Base-by-base conservation (phyloP, 1,140 invertebrate species). In the Stenopsyche tienmushanensis region DNA sequence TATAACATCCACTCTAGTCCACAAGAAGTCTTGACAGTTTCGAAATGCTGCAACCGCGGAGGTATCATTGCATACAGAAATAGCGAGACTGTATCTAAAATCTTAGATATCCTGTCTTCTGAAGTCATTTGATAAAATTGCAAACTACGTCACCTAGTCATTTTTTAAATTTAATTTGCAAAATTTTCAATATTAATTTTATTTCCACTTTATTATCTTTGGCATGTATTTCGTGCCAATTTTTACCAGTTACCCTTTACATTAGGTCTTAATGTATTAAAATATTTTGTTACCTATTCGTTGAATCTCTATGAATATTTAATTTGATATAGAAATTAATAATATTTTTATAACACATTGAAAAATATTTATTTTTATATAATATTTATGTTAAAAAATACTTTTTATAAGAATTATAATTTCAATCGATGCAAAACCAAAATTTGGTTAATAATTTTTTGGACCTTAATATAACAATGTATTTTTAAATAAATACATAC, bases 11-110 rank as follows among this genome's bases (percentile, higher is more conserved):
- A 71, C 13, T 13, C 34, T 3, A 24, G 50, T 9, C 17, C 63
- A 24, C 73, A 76, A 42, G 73, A 71, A 17, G 73, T 77, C 64
- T 55, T 65, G 9, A 69, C 70, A 23, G 58, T 73, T 24, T 65
- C 72, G 1, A 60, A 73, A 39, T 83, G 80, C 73, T 81, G 81
- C n/a, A 87, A 88, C 74, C 73, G 72, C 26, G 80, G 79, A 59
- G 88, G 88, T 39, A 79, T 90, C 29, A 80, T 89, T 39, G 87
- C 86, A 1, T 89, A 84, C 73, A 78, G 77, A 64, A 73, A 83
- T 72, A 47, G 60, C 17, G 69, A 78, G n/a, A 42, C 60, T 9
- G 23, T 68, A 53, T 65, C 62, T n/a, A 67, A 71, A 65, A 64
- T 71, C 21, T 53, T 71, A 34, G 66, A 66, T 18, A 52, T 71